Conservation (phyloP, 2,113 vertebrate genomes). For the Pteronura brasiliensis region DNA sequence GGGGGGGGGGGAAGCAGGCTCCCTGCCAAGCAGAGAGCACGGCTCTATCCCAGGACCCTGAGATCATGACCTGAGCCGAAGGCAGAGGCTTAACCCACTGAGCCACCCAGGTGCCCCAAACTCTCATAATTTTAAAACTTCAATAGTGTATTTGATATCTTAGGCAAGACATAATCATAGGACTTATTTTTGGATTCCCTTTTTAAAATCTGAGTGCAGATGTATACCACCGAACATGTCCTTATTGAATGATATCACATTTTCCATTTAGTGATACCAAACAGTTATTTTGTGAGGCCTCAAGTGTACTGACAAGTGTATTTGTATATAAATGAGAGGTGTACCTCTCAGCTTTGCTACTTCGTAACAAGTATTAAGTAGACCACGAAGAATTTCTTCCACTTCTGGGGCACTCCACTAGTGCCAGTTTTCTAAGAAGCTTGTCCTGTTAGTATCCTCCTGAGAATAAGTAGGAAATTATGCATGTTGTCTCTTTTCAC, state of each 20-base stretch:
- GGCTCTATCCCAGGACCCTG: too few species aligned
- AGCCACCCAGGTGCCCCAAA: too few species aligned
- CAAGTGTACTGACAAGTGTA: not conserved
- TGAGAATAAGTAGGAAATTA: not conserved
- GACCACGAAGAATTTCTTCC: constrained; percentile 2
- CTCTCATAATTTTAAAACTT: constrained; percentile 40
- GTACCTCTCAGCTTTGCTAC: not conserved
- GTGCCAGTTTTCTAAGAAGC: not conserved
- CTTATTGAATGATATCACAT: not conserved
- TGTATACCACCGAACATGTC: not conserved
- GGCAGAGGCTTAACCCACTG: too few species aligned
- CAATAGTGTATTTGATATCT: not conserved
- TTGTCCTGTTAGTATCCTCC: not conserved
- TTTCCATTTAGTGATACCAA: not conserved
- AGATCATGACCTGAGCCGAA: too few species aligned
- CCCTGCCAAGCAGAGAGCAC: too few species aligned
- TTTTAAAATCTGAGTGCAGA: not conserved
- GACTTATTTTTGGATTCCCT: not conserved
- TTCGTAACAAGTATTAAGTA: constrained; percentile 5
- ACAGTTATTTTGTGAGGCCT: constrained; percentile 21
- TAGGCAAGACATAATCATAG: not conserved
- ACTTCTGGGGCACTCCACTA: not conserved
- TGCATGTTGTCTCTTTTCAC: not conserved
- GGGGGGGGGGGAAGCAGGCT: too few species aligned
- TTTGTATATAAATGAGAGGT: not conserved